Base-by-base conservation (phyloP, 2,797 vertebrate species). In the Molossus alvarezi region DNA sequence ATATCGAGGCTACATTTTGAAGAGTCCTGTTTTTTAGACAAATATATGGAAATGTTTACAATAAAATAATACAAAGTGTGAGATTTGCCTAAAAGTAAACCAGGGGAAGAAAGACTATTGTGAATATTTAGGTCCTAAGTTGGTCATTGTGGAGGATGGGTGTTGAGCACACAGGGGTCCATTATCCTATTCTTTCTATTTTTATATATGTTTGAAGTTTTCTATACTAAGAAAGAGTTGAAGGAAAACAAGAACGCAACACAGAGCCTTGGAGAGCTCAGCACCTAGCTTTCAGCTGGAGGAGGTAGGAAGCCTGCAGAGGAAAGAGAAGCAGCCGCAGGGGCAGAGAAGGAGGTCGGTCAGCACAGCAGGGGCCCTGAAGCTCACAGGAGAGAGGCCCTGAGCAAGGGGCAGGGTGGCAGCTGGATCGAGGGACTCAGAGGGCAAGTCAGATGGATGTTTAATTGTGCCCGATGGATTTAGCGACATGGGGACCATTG, bases 11-110 rank as follows among this genome's bases (percentile, higher is more conserved):
- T 45, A 3, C 8, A 3, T 33, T 88, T 86, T 77, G 72, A 27
- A 21, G 55, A 57, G 21, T 88, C 48, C 33, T 93, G 29, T 73
- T 58, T 81, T 94, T 94, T 73, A 77, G 71, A 81, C 29, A 67
- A 84, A 83, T 77, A 57, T 14, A 84, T 6, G 65, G 73, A 85
- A 67, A 94, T 41, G n/a, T 73, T 79, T 29, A 67, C 21, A 62
- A 65, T 60, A 88, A 79, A 60, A 69, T 69, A 27, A 25, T 33
- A 29, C 12, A 6, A 48, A 53, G 29, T 33, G 10, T 89, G 69
- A 37, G 58, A 67, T n/a, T 76, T 87, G 57, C 48, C 84, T 77
- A 62, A 51, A 90, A 93, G 41, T 45, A 80, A 86, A 51, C 3
- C 10, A 79, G 21, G 20, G 17, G 20, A 37, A 58, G 65, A n/a